Base-by-base conservation (phyloP, 1,140 invertebrate species). In the Bombus confusus region DNA sequence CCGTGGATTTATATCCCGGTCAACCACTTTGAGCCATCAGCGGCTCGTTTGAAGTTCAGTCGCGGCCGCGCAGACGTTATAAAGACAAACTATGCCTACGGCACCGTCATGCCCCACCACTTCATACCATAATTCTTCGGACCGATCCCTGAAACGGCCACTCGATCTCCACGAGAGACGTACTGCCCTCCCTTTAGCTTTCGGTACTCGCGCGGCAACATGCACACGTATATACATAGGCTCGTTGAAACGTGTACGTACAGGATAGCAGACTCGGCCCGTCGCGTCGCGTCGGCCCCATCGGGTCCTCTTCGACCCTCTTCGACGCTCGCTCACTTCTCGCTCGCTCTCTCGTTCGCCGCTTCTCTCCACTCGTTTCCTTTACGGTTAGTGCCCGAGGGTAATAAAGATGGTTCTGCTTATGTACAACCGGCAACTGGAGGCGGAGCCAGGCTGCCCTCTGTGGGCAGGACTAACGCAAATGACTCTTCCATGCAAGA, bases 321-420 rank as follows among this genome's bases (percentile, higher is more conserved):
- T 80, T 62, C 59, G 59, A 28, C 82, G 47, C 78, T 89, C 90
- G 84, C 3, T 34, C 18, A 25, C 22, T 4, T 25, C 68, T 39
- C 68, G 34, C 25, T 28, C 66, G 57, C 90, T 83, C 78, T 80
- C 64, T 80, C 76, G 59, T 78, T 89, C 90, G 85, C 12, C 37
- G 62, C 77, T 90, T 83, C 78, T 79, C 76, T 72, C 82, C 62
- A 77, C 87, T 87, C 82, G 87, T 90, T 92, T 93, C 93, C 93
- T 95, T 94, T 94, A 94, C 93, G 93, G 93, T 94, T 95, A 94
- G 92, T 93, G 82, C 90, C 91, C 82, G 92, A 92, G 94, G 92
- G 93, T 95, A 95, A 95, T 95, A 95, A 95, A 95, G 94, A 95
- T 95, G 94, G 95, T 95, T 95, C 94, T 95, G 93, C 92, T 93